Base-by-base conservation (phyloP, 2,797 vertebrate species). In the Sebastes iracundus region DNA sequence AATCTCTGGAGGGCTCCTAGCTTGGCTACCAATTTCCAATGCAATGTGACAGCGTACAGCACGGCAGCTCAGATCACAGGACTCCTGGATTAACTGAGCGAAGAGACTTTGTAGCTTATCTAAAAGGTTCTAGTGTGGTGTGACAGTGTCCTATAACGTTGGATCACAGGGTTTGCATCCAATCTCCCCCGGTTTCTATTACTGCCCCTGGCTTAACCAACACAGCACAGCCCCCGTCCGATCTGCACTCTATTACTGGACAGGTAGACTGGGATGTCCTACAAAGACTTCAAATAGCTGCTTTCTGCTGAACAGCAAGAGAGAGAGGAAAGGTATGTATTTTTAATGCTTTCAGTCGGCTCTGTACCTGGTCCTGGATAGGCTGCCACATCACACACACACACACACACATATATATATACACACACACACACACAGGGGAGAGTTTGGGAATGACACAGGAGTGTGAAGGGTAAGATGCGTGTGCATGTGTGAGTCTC, bases 241-340 rank as follows among this genome's bases (percentile, higher is more conserved):
- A 73, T 64, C 64, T 67, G 77, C 72, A 81, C 38, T 75, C 69
- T 8, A 65, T 80, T 63, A 85, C 68, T 33, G 58, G 61, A 79
- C 49, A n/a, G 49, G 49, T n/a, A 52, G 49, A 20, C 68, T 55
- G 27, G 61, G 71, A 80, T 75, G 71, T 83, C 77, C 76, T 56
- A 85, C 71, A 86, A 82, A 90, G 75, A 85, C 89, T 87, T 88
- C 75, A 85, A 87, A 87, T 67, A 80, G 59, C 53, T 62, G 61
- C 38, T 67, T 58, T 58, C 28, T 56, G 58, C 61, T 72, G 66
- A 73, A 70, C 25, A 77, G 75, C 20, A 52, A 65, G 25, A 23
- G 58, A 33, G 32, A 30, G 28, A 60, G 27, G 14, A 42, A 53
- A 12, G 28, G 16, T 67, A 12, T 35, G 58, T 62, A 13, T 86